Conservation (phyloP, 1,140 invertebrate species). For the Hylaeus volcanicus region DNA sequence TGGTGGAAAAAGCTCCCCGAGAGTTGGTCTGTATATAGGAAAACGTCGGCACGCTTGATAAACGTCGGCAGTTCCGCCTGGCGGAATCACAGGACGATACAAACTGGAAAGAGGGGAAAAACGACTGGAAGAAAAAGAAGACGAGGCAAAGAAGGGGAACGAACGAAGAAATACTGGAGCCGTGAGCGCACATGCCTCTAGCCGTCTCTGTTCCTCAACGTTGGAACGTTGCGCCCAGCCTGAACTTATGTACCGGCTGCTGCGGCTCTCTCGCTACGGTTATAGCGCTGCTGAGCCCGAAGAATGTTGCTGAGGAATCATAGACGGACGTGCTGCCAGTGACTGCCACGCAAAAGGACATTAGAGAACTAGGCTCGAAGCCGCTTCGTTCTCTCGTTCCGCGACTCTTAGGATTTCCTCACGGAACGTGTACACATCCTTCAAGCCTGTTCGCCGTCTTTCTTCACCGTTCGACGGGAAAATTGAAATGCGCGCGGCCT, state of each 20-base stretch:
- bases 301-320: conserved; percentile 62
- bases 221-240: conserved; percentile 6
- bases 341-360: conserved; percentile 43
- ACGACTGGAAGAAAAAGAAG: conserved; percentile 29
- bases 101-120: conserved; percentile 52
- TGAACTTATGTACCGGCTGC: conserved; percentile 29
- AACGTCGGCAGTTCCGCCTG: conserved; percentile 50
- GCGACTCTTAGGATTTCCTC: conserved; percentile 34
- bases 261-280: conserved; percentile 40
- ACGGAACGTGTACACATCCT: conserved; percentile 19
- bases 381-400: conserved; percentile 9
- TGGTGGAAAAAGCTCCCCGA: too few relatives aligned
- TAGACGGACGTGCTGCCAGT: conserved; percentile 56
- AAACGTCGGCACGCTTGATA: conserved; percentile 48
- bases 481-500: conserved; percentile 38
- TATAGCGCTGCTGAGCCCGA: conserved; percentile 40
- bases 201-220: conserved; percentile 1
- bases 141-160: conserved; percentile 8
- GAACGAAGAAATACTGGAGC: conserved; percentile 56
- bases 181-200: conserved; percentile 19
- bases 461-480: conserved; percentile 44
- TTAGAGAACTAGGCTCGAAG: conserved; percentile 38
- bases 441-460: conserved; percentile 5
- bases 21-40: conserved; percentile 7
- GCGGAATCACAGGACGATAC: conserved; percentile 50